A percentile compares a stretch with the other conserved stretches of the same genome.
phyloP scores from a whole-genome alignment of 2,888 invertebrate genomes.

The Tanytarsus gracilentus region DNA sequence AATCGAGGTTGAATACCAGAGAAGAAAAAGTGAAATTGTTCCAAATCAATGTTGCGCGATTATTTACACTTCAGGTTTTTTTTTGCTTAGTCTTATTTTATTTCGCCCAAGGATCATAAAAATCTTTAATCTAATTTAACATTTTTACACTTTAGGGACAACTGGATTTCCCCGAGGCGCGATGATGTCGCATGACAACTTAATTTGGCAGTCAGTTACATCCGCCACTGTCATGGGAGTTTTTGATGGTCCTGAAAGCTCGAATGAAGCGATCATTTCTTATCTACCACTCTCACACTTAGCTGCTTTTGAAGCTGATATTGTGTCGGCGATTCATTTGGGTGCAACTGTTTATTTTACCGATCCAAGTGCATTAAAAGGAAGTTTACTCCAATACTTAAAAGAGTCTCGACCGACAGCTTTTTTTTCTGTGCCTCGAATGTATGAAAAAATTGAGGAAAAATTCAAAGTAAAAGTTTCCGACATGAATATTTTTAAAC shows the following conservation, averaged over 20 bases:
- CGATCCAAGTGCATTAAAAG: conserved; percentile 71
- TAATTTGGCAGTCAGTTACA: conserved; percentile 47
- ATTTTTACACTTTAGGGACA: too few species aligned
- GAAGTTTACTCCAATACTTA: conserved; percentile 59
- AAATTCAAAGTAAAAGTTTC: conserved; percentile 49
- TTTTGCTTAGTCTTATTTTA: not conserved
- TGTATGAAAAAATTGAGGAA: conserved; percentile 82
- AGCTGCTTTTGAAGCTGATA: conserved; percentile 71
- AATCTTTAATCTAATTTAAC: not conserved
- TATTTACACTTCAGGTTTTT: conserved; percentile 82
- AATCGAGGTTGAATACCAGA: conserved; percentile 58
- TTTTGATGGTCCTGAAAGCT: conserved; percentile 46
- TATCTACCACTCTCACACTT: conserved; percentile 77
- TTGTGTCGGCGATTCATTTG: conserved; percentile 52
- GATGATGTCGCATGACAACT: conserved; percentile 86
- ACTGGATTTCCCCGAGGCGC: conserved; percentile 50
- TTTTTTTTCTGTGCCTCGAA: conserved; percentile 73
- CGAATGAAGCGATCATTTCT: conserved; percentile 54
- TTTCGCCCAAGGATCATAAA: not conserved
- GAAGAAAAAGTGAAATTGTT: conserved; percentile 56
- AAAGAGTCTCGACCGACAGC: conserved; percentile 63
- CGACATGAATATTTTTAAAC: conserved; percentile 40
- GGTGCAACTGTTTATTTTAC: conserved; percentile 65
- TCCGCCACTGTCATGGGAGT: not conserved
- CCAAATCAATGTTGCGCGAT: conserved; percentile 78